Percentiles rank a stretch among this genome's conserved stretches.
These are phyloP conservation scores for Drosophila diplacantha DNA, from an alignment of 2,888 invertebrate genomes.

Conservation along the genomic window DNA sequence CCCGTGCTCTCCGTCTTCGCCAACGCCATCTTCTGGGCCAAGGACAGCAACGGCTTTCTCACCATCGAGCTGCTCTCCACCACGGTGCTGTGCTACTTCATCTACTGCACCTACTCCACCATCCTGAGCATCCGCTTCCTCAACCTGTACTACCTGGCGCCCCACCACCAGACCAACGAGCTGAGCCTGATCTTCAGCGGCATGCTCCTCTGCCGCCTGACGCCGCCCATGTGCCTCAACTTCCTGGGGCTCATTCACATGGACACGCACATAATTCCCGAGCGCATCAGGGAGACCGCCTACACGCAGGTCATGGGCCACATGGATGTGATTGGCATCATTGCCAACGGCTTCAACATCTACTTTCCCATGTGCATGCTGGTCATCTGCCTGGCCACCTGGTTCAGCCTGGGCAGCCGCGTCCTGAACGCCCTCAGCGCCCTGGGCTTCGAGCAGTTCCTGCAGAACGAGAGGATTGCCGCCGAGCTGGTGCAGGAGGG, in stretches of 20 bases:
- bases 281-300: slow-evolving; percentile 89
- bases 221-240: slow-evolving; percentile 98
- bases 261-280: slow-evolving; percentile 95
- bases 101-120: slow-evolving; percentile 98
- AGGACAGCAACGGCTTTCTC: slow-evolving; percentile 90
- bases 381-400: slow-evolving; percentile 93
- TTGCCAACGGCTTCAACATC: slow-evolving; percentile 98
- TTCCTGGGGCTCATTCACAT: slow-evolving; percentile 98
- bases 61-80: slow-evolving; percentile 97
- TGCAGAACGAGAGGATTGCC: slow-evolving; percentile 95
- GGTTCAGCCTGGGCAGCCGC: slow-evolving; percentile 94
- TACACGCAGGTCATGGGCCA: slow-evolving; percentile 99
- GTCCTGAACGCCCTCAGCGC: slow-evolving; percentile 86
- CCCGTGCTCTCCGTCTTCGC: slow-evolving; percentile 98
- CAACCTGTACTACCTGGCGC: slow-evolving; percentile 97
- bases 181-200: slow-evolving; percentile 98
- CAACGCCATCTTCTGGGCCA: slow-evolving; percentile 92
- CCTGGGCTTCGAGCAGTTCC: slow-evolving; percentile 95
- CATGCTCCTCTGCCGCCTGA: slow-evolving; percentile 97
- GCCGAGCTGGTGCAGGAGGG: slow-evolving; percentile 96
- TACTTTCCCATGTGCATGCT: slow-evolving; percentile 99
- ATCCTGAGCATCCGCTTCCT: slow-evolving; percentile 96
- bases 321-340: slow-evolving; percentile 98
- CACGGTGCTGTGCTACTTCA: slow-evolving; percentile 93
- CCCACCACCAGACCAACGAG: slow-evolving; percentile 98